A percentile compares a stretch with the other conserved stretches of the same genome.
Evolutionary conservation across 2,888 invertebrate species (phyloP).

Genomic region (Drymonia ruficornis): DNA sequence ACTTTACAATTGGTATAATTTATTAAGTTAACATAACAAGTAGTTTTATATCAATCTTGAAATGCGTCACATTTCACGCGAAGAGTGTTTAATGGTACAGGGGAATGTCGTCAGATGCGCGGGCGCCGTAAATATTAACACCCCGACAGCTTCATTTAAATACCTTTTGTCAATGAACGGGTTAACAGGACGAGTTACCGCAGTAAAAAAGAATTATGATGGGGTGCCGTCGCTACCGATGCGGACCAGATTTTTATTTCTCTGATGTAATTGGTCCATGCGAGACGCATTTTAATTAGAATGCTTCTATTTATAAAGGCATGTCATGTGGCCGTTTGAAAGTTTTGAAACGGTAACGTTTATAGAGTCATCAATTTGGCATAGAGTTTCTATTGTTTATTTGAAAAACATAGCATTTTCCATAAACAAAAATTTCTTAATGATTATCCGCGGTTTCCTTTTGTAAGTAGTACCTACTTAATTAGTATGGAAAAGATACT

Average conservation of each 20-base stretch:
- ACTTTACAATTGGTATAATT: background rate
- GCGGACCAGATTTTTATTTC: constrained; percentile 56
- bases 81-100: constrained; percentile 60
- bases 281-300: constrained; percentile 80
- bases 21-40: background rate
- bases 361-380: no score
- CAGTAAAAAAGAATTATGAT: constrained; percentile 82
- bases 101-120: constrained; percentile 61
- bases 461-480: no score
- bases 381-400: no score
- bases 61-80: constrained; percentile 53
- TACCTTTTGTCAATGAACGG: constrained; percentile 85
- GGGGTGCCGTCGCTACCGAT: constrained; percentile 63
- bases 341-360: constrained; percentile 2
- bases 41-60: constrained; percentile 41
- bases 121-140: constrained; percentile 77
- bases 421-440: no score
- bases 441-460: no score
- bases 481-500: no score
- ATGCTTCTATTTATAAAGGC: constrained; percentile 25
- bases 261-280: constrained; percentile 66
- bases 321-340: constrained; percentile 25
- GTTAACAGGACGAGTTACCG: constrained; percentile 69
- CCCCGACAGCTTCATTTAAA: constrained; percentile 83
- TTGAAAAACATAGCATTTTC: no score